These are phyloP conservation scores for Spheniscus humboldti DNA, from an alignment of 2,797 vertebrate genomes.

Conservation along the genomic window DNA sequence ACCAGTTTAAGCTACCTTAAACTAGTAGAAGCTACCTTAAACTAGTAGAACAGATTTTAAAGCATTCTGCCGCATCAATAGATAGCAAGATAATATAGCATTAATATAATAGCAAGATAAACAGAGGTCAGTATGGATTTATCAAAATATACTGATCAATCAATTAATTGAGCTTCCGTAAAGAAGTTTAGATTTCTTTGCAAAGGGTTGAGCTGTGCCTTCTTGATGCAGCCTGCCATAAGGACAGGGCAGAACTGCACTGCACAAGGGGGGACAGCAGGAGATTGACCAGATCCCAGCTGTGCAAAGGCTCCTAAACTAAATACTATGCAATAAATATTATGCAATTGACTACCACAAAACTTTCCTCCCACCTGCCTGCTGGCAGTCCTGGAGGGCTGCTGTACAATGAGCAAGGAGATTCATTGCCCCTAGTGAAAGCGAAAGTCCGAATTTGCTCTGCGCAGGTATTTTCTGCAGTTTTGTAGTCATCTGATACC, in stretches of 20 bases:
- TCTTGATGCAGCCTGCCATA: background rate
- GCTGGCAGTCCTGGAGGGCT: background rate
- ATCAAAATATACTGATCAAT: background rate
- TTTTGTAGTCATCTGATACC: background rate
- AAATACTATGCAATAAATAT: background rate
- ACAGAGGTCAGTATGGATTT: background rate
- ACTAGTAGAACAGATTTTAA: background rate
- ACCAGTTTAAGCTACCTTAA: background rate
- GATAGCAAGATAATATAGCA: background rate
- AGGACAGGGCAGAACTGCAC: background rate
- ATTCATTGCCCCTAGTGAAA: background rate
- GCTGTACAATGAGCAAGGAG: background rate
- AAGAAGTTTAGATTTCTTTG: background rate
- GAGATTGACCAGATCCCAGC: background rate
- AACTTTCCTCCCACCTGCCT: background rate
- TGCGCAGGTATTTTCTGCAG: background rate
- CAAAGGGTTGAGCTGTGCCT: background rate
- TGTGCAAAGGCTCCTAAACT: background rate
- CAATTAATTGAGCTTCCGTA: background rate
- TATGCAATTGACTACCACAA: background rate
- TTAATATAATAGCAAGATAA: background rate
- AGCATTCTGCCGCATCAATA: background rate
- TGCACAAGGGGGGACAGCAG: background rate
- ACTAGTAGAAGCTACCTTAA: background rate
- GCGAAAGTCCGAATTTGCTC: background rate